Evolutionary conservation across 2,888 invertebrate species (phyloP), one percentile per base, ranked within the genome.

Genomic region (Onchidella celtica): DNA sequence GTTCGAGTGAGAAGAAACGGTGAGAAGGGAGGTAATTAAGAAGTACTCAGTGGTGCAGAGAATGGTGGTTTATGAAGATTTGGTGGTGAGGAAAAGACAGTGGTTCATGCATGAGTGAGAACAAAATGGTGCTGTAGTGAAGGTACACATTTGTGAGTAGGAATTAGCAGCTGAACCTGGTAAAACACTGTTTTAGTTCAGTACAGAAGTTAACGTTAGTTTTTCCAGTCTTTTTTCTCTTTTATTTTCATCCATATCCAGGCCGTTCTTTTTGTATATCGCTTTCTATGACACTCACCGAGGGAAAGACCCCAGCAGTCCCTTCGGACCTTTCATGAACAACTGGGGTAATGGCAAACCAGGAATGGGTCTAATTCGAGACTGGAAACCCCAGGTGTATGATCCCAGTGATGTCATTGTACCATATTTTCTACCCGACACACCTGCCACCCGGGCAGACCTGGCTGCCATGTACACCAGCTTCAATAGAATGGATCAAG

Each of bases 391-490:
- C n/a, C 96, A 96, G 92, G 95, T 96, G 91, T 98, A 97, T 93
- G 95, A 96, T 91, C 96, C 97, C 94, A 95, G 96, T 77, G 95
- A 97, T 92, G 95, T 98, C 75, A 94, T 96, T 87, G 94, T 97
- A 78, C 97, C 97, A 0, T 96, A 96, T 90, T 96, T 96, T 93
- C 94, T 95, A 95, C 92, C 95, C 90, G 96, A 98, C 89, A 97
- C 97, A 0, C 95, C 96, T 89, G 95, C 95, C 17, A 96, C 97
- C 0, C 94, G 97, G 70, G 94, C 95, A 89, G 98, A 98, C 89
- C 95, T 98, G 78, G 96, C 97, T 0, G 96, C 97, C 0, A 97
- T 97, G 93, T 98, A 97, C 91, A 97, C 97, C 66, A 96, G 97
- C 0, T 96, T 97, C 90, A 97, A 97, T 0, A 94, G 98, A 79